phyloP scores from a whole-genome alignment of 2,797 vertebrate species.

The Myiotriccus ornatus region DNA sequence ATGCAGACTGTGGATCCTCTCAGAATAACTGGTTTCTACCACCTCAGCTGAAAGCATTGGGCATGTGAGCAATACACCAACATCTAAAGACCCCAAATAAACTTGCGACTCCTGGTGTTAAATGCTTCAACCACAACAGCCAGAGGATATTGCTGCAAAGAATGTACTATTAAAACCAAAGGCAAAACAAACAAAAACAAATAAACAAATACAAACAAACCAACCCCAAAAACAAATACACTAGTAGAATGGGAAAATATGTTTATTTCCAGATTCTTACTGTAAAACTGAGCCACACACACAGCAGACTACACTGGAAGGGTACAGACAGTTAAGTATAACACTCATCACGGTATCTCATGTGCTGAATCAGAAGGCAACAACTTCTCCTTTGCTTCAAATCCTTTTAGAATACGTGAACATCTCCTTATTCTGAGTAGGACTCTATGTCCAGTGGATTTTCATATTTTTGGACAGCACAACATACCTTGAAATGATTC shows the following conservation, averaged over 20 bases:
- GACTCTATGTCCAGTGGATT: not conserved
- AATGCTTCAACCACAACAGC: not conserved
- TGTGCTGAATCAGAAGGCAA: not conserved
- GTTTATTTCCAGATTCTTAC: not conserved
- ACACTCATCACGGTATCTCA: not conserved
- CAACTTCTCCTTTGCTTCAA: not conserved
- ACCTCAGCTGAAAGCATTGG: not conserved
- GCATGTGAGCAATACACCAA: not conserved
- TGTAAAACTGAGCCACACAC: not conserved
- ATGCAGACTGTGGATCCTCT: not conserved
- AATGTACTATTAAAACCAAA: not conserved
- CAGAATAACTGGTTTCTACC: not conserved
- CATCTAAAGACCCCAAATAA: not conserved
- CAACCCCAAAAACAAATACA: not conserved
- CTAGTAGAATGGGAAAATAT: not conserved
- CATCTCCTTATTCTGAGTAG: not conserved
- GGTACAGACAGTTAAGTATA: not conserved
- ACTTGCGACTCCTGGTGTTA: not conserved
- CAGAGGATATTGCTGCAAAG: not conserved
- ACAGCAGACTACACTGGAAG: not conserved
- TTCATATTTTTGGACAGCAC: not conserved
- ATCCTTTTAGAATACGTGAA: not conserved
- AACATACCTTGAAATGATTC: not conserved
- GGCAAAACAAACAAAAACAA: not conserved
- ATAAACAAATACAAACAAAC: not conserved